Base-by-base conservation (phyloP, 2,797 vertebrate species). In the Lacerta bilineata region DNA sequence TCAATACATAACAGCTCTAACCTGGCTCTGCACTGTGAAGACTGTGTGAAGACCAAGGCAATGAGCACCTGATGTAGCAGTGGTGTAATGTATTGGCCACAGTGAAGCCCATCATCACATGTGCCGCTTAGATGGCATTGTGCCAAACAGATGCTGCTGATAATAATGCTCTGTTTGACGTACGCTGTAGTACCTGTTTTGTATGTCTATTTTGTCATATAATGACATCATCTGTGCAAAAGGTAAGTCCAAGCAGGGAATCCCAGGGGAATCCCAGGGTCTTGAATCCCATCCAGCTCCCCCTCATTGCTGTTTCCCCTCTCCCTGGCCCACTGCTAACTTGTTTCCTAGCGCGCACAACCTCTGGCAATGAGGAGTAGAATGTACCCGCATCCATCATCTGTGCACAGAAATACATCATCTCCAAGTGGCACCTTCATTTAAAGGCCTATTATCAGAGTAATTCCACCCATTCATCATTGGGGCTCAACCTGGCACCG, bases 391-490 rank as follows among this genome's bases (percentile, higher is more conserved):
- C 94, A 93, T 91, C 92, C 91, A 82, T 95, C 94, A 91, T 85
- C 86, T 3, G 72, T 0, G 4, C 76, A 81, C 79, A 50, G 86
- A 89, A 89, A 89, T 89, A 29, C 43, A 27, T 86, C 85, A 36
- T 74, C 86, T 82, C 68, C 80, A 80, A 83, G 43, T 80, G 90
- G 95, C 94, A 93, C 78, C 92, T 86, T 93, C 94, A 87, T 93
- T 92, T 93, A 91, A 88, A 81, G 92, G 61, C 11, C 94, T 83
- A 82, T 95, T 92, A 94, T 69, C 90, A 90, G 27, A 90, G 69
- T 89, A 93, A 94, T 93, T 91, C 83, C 13, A 2, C 71, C 2
- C 91, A 93, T 95, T 90, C 87, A 94, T 95, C 94, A 92, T 2
- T 55, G 1, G 29, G 55, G 4, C 83, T 85, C 90, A 4, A 85